Evolutionary conservation across 92 coral and sea anemone species (phyloP), one percentile per base, ranked within the genome.

Genomic region (Desmophyllum pertusum): DNA sequence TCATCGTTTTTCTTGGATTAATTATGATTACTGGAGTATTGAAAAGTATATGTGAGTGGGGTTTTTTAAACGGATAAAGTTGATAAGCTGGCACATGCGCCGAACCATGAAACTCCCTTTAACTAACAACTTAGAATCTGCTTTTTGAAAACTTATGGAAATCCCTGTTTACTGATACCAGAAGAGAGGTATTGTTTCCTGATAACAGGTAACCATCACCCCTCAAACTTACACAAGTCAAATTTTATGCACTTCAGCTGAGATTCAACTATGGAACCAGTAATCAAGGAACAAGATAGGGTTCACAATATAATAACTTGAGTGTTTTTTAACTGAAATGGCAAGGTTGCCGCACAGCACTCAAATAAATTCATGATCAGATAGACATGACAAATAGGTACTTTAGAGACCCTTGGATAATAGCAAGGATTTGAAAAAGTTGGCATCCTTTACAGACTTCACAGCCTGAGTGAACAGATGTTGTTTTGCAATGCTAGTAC

Each of bases 91-190:
- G n/a, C n/a, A n/a, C n/a, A n/a, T n/a, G n/a, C n/a, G n/a, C n/a
- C n/a, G n/a, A n/a, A n/a, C n/a, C n/a, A n/a, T n/a, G n/a, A n/a
- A n/a, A n/a, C 27, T 27, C 43, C 11, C 11, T 67, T 17, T 15
- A 45, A 29, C 38, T 8, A 46, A 31, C 40, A 75, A 21, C 19
- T 4, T 50, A 51, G 79, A 19, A 75, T 23, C 64, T 75, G 64
- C 79, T 75, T 75, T 36, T 75, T 25, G 37, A 51, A 75, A 75
- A 75, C 66, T 6, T 37, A 75, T 75, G 79, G 77, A 75, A 75
- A 75, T 75, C 79, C 79, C 79, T 75, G 79, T 53, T 51, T 72
- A 21, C 35, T 50, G 65, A 25, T 23, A 52, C 65, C 79, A 75
- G 30, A 52, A 33, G 19, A 19, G 65, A 37, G 19, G 10, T n/a